Evolutionary conservation across 2,888 invertebrate genomes (phyloP), one percentile per base, ranked within the genome.

Genomic region (Drosophila cyrtoloma): DNA sequence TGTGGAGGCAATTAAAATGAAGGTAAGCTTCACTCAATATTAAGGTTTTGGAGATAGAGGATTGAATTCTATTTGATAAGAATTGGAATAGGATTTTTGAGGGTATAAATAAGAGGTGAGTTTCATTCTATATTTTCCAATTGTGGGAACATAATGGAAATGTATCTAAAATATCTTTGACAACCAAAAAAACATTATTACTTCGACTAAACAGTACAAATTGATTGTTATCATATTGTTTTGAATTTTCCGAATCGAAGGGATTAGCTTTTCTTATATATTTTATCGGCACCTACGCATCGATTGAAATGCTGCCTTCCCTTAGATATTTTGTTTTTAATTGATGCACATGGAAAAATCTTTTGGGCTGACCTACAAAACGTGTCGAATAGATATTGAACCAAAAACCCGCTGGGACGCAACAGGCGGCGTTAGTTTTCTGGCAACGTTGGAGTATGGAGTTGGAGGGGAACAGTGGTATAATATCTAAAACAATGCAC

Each of bases 1-100:
- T 93, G 92, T 93, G 92, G 92, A 93, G 92, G 92, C 92, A 92
- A 90, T 93, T 90, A 93, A 93, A 93, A 93, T 93, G 92, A 93
- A 93, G 92, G 92, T 93, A 78, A 82, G 90, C 61, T 39, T 2
- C 14, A 12, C 1, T 0, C 0, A 22, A 26, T 1, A 10, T 19
- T 19, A 28, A 56, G 5, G 3, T n/a, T 19, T 53, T 16, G 7
- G 1, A 26, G 26, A 19, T 10, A 5, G 1, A 22, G 12, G 1
- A 44, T 22, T 44, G 4, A 22, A 22, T 44, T n/a, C 5, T 0
- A 12, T 44, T 44, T 22, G n/a, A 22, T 22, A 44, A 1, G 44
- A 22, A 22, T 22, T 2, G 5, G 44, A 22, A 44, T 44, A 5
- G 22, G 22, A 5, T 22, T 42, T 42, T 12, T 5, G 22, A 44